Conservation (phyloP, 2,113 vertebrate genomes). For the Narcine bancroftii region DNA sequence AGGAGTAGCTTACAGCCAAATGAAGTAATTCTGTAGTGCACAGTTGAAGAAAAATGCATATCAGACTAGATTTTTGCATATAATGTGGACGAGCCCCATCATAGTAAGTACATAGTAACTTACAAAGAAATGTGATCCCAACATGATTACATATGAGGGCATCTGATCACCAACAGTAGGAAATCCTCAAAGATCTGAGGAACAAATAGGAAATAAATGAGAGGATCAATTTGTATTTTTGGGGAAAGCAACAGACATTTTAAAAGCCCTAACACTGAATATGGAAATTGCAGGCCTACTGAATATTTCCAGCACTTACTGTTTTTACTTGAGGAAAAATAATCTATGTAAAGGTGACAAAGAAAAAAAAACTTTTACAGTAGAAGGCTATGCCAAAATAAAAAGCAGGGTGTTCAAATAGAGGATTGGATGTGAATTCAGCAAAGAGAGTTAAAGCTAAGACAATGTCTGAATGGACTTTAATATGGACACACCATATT, state of each 20-base stretch:
- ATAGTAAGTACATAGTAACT: not conserved
- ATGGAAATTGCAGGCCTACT: not conserved
- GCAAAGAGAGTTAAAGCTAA: not conserved
- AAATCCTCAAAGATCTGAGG: not conserved
- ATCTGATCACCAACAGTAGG: not conserved
- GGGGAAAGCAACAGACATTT: not conserved
- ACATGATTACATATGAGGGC: not conserved
- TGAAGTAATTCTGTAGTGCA: not conserved
- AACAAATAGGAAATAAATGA: not conserved
- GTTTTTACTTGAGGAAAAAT: not conserved
- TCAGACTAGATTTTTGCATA: not conserved
- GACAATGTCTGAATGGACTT: not conserved
- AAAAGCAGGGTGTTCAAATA: not conserved
- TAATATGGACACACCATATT: not conserved
- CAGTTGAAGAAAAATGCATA: not conserved
- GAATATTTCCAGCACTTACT: too few relatives aligned
- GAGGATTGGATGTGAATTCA: not conserved
- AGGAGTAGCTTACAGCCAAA: not conserved
- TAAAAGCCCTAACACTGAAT: not conserved
- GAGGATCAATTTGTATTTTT: not conserved
- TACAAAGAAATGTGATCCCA: not conserved
- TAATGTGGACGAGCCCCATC: not conserved
- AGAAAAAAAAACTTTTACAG: not conserved
- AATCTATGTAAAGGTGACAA: not conserved
- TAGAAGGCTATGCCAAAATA: not conserved